phyloP scores from a whole-genome alignment of 2,797 vertebrate genomes.

The Dryobates pubescens region DNA sequence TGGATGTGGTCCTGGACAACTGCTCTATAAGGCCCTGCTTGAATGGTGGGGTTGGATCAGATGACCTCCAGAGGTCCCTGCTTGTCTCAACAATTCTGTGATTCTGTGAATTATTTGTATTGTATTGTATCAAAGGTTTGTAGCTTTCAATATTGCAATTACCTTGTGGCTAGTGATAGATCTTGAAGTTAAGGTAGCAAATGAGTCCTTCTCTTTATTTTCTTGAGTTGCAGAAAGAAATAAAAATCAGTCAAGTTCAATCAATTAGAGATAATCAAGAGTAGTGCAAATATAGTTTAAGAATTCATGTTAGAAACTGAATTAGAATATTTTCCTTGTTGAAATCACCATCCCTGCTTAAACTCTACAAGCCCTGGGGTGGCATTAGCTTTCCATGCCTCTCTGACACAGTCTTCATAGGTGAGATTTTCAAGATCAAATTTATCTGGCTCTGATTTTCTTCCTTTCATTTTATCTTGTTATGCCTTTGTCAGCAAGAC shows the following conservation, averaged over 20 bases:
- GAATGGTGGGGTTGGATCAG: too few species aligned
- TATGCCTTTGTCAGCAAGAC: neutral
- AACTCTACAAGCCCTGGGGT: neutral
- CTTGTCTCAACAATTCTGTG: too few species aligned
- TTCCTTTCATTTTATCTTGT: neutral
- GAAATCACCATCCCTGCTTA: neutral
- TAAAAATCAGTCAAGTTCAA: neutral
- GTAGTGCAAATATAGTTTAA: neutral
- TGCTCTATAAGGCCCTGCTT: too few species aligned
- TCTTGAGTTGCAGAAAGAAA: neutral
- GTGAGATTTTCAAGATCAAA: neutral
- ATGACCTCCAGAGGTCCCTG: too few species aligned
- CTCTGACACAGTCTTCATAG: neutral
- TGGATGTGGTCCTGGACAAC: too few species aligned
- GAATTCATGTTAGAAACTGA: neutral
- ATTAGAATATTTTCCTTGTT: neutral
- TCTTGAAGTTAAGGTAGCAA: neutral
- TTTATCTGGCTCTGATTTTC: neutral
- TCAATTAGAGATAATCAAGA: neutral
- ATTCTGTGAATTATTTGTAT: too few species aligned
- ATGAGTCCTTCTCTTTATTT: neutral
- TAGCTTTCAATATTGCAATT: neutral
- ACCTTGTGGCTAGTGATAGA: neutral
- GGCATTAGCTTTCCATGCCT: neutral
- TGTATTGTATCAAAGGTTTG: too few species aligned